Percentiles rank a stretch among this genome's conserved stretches.
Conservation (phyloP, 2,888 invertebrate species). For the Blastobasis lacticolella region DNA sequence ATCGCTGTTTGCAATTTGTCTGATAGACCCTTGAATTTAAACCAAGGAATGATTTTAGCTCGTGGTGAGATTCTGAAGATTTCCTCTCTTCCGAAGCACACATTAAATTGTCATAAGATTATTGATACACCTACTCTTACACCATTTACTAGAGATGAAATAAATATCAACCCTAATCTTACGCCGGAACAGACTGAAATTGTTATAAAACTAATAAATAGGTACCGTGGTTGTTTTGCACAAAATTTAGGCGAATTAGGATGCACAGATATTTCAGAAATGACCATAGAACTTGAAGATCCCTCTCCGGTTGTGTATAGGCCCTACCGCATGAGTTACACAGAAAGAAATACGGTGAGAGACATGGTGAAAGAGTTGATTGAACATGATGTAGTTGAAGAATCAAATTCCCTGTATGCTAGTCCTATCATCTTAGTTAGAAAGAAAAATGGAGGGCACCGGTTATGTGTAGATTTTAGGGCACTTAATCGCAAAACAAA, state of each 20-base stretch:
- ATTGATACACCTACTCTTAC: background rate
- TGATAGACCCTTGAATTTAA: background rate
- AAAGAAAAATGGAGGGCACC: conserved; percentile 6
- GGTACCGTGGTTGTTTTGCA: background rate
- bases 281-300: background rate
- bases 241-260: background rate
- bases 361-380: conserved; percentile 3
- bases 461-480: too few species aligned
- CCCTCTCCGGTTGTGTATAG: background rate
- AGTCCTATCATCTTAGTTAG: conserved; percentile 5
- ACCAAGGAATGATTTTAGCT: background rate
- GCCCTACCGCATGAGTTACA: background rate
- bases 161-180: background rate
- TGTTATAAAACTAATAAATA: background rate
- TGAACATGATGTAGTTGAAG: conserved; percentile 1
- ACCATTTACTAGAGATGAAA: background rate
- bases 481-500: conserved; percentile 3
- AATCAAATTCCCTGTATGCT: conserved; percentile 4
- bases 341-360: conserved; percentile 1
- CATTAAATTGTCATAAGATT: background rate
- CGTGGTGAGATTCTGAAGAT: background rate
- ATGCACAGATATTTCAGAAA: background rate
- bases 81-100: too few species aligned
- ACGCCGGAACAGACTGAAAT: background rate
- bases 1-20: background rate